Evolutionary conservation across 2,113 vertebrate genomes (phyloP), one percentile per base, ranked within the genome.

Genomic region (Seriola quinqueradiata): DNA sequence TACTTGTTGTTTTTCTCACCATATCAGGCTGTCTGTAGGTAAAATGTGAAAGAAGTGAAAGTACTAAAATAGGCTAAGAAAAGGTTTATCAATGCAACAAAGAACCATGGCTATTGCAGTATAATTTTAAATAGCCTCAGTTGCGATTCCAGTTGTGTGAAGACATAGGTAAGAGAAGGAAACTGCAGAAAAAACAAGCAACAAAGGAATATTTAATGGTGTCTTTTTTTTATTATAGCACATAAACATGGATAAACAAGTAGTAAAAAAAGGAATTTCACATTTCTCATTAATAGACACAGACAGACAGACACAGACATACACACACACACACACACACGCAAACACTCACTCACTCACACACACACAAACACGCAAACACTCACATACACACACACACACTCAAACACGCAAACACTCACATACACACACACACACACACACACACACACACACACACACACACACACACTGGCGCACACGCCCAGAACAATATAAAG

Each of bases 211-310:
- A 60, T 57, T 48, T 68, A 14, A 59, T 46, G 3, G 36, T 19
- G 8, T 4, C 9, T 0, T 10, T 44, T 44, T 86, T 75, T 86
- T 77, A 81, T 90, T 70, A 19, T 14, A 63, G n/a, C 13, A 58
- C 64, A 88, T 44, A 70, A 76, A 23, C 57, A 36, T 65, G 17
- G 52, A 44, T 7, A 66, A 32, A 67, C 32, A 36, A 59, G 5
- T 46, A 4, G 6, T 54, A 2, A 4, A 8, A 17, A 57, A n/a
- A 38, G 25, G 3, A 57, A 25, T 1, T 69, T 1, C 12, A 40
- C 10, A 42, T 2, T 23, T 81, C 12, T 58, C 42, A 69, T 28
- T 60, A 25, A 77, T 34, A 16, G 7, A 64, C 28, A 3, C 21
- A 57, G 3, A 67, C 28, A 70, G 10, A 50, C 23, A 50, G 14